Conservation (phyloP, 2,888 invertebrate species). For the Trachelus iudaicus region DNA sequence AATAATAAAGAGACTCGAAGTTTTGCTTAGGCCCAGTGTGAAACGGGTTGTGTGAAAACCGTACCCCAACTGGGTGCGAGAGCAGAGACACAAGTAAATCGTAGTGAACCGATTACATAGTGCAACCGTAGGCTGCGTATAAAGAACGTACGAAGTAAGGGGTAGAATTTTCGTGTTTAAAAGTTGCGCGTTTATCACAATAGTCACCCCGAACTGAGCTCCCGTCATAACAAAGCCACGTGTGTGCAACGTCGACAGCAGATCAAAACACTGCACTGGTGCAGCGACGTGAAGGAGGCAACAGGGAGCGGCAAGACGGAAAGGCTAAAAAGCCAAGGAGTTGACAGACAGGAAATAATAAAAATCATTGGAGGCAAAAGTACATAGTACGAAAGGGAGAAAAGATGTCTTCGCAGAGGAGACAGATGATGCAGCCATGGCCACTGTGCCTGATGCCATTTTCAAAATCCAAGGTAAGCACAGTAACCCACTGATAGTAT, state of each 20-base stretch:
- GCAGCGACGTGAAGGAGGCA: constrained; percentile 19
- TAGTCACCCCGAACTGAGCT: not conserved
- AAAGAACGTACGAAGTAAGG: not conserved
- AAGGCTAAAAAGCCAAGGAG: not conserved
- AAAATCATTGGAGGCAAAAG: not conserved
- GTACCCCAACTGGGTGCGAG: not conserved
- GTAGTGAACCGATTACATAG: not conserved
- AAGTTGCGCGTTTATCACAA: not conserved
- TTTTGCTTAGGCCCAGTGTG: not conserved
- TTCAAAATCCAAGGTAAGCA: constrained; percentile 49
- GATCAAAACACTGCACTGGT: not conserved
- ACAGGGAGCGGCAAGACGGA: constrained; percentile 14
- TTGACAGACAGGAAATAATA: not conserved
- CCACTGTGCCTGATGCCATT: constrained; percentile 56
- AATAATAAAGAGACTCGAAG: not conserved
- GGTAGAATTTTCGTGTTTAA: not conserved
- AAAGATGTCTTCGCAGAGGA: constrained; percentile 23
- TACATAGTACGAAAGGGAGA: not conserved
- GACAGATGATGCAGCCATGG: constrained; percentile 63
- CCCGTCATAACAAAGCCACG: constrained; percentile 41
- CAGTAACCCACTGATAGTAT: not conserved
- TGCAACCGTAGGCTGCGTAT: not conserved
- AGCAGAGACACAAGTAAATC: not conserved
- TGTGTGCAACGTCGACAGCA: constrained; percentile 26
- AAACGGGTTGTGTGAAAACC: not conserved